Evolutionary conservation across 2,797 vertebrate species (phyloP), one percentile per base, ranked within the genome.

Genomic region (Sus cebifrons): DNA sequence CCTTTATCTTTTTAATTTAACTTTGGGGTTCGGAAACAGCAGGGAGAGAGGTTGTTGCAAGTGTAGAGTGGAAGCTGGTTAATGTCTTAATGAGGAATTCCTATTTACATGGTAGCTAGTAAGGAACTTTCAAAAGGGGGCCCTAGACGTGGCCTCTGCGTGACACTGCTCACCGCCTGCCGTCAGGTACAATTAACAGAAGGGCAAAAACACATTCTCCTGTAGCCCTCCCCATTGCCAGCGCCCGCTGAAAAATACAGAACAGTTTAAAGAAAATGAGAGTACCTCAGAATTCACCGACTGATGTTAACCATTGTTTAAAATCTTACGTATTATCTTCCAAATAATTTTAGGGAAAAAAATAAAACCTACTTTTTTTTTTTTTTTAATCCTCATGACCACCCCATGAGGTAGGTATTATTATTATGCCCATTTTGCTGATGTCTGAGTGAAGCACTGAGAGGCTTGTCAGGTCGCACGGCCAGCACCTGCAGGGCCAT

Each of bases 251-350:
- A 89, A 92, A 83, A 88, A 68, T 18, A 87, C 11, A 81, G 62
- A 68, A 91, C 83, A 29, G 58, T 73, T 95, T 89, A 86, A 88
- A 94, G 44, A 87, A 92, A 90, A 88, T 84, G 67, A 89, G 58
- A 93, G 64, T 75, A 86, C 89, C 21, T 93, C 62, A 94, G 18
- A 97, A 92, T 60, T 95, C 32, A 89, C 32, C 64, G 90, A 91
- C 27, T 70, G 75, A 44, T 84, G 17, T 82, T 82, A 94, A 65
- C 12, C 16, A 89, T 3, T 81, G 15, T 82, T 97, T 89, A 52
- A 27, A 93, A 93, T 56, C 73, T 88, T n/a, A 91, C 44, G 16
- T 56, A 81, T 64, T 91, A 93, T n/a, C 54, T 91, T 73, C 21
- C n/a, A 92, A 83, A 67, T 71, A 84, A 71, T 91, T 82, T 91